These are phyloP conservation scores for Corvus hawaiiensis DNA, from an alignment of 2,113 vertebrate species.

Conservation along the genomic window DNA sequence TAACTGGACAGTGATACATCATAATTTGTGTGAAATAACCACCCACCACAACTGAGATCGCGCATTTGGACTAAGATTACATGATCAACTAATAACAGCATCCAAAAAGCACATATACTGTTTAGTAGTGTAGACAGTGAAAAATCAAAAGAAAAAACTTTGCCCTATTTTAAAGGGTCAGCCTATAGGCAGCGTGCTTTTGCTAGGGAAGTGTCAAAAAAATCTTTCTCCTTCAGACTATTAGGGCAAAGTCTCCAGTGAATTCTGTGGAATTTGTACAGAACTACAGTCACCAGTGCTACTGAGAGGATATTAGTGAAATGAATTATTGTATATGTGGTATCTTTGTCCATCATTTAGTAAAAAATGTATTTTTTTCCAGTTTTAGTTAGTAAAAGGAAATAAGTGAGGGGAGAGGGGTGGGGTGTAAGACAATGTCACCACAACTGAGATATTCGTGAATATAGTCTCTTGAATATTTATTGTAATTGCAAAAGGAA, in stretches of 20 bases:
- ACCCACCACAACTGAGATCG: neutral
- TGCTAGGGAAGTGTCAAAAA: neutral
- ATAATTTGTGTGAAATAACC: neutral
- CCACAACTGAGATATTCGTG: slow-evolving; percentile 44
- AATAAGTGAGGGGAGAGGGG: neutral
- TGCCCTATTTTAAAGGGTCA: neutral
- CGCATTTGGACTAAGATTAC: neutral
- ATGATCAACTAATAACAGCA: neutral
- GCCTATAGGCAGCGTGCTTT: accelerated
- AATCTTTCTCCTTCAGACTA: neutral
- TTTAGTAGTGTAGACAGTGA: neutral
- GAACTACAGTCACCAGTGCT: neutral
- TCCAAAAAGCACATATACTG: neutral
- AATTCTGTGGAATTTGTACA: neutral
- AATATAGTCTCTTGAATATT: slow-evolving; percentile 84
- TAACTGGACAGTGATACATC: neutral
- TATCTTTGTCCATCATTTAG: neutral
- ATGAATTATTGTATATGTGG: neutral
- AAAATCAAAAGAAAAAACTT: neutral
- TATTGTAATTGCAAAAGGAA: slow-evolving; percentile 81
- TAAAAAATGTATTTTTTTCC: neutral
- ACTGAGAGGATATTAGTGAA: neutral
- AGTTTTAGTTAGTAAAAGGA: neutral
- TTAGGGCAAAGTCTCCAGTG: neutral
- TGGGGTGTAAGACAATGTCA: neutral